A percentile compares a stretch with the other conserved stretches of the same genome.
phyloP scores from a whole-genome alignment of 2,113 vertebrate genomes.

The Columba janthina region DNA sequence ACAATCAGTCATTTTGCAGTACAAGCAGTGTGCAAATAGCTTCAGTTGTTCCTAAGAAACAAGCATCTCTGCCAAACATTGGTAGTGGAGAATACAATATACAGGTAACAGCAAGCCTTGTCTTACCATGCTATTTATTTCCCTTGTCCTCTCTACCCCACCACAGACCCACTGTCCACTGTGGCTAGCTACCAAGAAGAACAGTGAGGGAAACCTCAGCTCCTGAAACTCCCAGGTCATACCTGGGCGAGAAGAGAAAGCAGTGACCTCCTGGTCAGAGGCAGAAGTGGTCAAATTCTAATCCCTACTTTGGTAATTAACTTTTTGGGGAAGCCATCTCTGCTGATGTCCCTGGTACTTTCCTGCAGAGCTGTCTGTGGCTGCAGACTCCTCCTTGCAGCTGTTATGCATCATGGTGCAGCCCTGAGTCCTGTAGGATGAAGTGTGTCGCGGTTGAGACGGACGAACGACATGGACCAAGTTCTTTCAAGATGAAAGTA shows the following conservation, averaged over 20 bases:
- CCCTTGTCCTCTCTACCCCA: not conserved
- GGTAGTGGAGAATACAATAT: not conserved
- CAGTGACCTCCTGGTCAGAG: not conserved
- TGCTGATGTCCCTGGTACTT: not conserved
- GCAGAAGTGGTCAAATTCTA: not conserved
- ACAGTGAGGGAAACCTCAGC: not conserved
- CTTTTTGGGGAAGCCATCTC: not conserved
- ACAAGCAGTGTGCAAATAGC: not conserved
- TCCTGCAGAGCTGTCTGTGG: not conserved
- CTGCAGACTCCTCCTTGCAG: not conserved
- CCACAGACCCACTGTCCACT: not conserved
- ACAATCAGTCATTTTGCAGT: not conserved
- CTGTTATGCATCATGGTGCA: not conserved
- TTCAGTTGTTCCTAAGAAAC: conserved; percentile 21
- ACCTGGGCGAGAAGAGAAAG: not conserved
- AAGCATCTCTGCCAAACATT: not conserved
- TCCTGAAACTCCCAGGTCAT: not conserved
- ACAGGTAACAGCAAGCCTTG: not conserved
- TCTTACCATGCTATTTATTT: not conserved
- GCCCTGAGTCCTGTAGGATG: not conserved
- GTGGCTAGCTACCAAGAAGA: not conserved
- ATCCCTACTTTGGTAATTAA: not conserved
- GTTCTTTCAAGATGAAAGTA: no score
- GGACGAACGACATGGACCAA: no score
- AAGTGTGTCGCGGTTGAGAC: no score